Percentiles rank a stretch among this genome's conserved stretches.
phyloP scores from a whole-genome alignment of 2,113 vertebrate species.

The Pantherophis guttatus region DNA sequence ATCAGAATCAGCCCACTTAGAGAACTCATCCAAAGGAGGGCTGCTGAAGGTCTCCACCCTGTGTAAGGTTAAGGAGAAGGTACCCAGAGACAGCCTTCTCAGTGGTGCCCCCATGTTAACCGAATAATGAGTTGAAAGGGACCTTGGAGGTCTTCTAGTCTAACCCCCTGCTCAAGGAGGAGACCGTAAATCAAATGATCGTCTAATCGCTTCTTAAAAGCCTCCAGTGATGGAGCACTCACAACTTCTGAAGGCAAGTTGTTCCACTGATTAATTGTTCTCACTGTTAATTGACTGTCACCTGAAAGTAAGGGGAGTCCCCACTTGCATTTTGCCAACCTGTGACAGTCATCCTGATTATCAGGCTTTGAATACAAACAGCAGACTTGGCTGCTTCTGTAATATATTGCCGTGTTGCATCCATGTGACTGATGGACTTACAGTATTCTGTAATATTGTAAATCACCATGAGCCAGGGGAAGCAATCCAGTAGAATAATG shows the following conservation, averaged over 20 bases:
- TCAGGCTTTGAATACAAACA: background rate
- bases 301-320: background rate
- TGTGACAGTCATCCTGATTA: background rate
- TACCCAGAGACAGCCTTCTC: background rate
- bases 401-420: background rate
- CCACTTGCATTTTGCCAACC: background rate
- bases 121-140: background rate
- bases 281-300: background rate
- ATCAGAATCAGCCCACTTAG: background rate
- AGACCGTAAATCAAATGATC: background rate
- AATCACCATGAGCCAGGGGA: background rate
- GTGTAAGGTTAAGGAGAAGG: background rate
- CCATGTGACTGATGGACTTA: background rate
- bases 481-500: background rate
- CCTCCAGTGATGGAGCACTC: background rate
- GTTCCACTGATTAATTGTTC: background rate
- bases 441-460: background rate
- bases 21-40: background rate
- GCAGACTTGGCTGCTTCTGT: background rate
- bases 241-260: background rate
- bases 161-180: background rate
- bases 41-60: background rate
- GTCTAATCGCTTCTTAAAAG: background rate
- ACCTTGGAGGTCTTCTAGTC: background rate
- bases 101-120: background rate